Evolutionary conservation across 2,888 invertebrate genomes (phyloP).

Genomic region (Nomada fucata): DNA sequence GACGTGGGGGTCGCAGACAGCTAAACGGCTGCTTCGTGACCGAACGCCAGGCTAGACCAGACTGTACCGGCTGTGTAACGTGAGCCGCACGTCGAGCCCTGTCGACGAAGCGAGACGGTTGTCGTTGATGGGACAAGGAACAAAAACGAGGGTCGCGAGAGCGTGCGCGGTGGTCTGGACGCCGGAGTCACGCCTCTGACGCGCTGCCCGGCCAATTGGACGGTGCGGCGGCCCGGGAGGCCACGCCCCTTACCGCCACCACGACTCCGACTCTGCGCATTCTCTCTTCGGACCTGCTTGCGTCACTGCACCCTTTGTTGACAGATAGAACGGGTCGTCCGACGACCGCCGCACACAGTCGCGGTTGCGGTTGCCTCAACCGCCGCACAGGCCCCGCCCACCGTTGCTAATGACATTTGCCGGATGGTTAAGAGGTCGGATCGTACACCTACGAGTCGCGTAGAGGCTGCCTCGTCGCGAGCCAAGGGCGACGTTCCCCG

Average conservation of each 20-base stretch:
- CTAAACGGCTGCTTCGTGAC: constrained; percentile 66
- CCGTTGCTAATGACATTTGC: constrained; percentile 56
- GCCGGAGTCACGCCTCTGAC: constrained; percentile 51
- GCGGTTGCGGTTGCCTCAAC: constrained; percentile 27
- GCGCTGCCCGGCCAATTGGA: constrained; percentile 54
- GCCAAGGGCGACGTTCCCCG: constrained; percentile 65
- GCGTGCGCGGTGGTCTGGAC: constrained; percentile 60
- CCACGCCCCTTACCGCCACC: constrained; percentile 50
- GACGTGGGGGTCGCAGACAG: constrained; percentile 58
- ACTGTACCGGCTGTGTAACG: constrained; percentile 68
- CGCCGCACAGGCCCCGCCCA: constrained; percentile 62
- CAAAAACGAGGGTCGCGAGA: constrained; percentile 56
- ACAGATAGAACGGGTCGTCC: constrained; percentile 18
- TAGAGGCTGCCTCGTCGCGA: constrained; percentile 49
- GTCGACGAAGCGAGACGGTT: constrained; percentile 44
- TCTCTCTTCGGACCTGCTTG: constrained; percentile 37
- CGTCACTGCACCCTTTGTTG: constrained; percentile 54
- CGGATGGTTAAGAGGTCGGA: constrained; percentile 54
- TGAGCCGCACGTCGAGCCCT: constrained; percentile 45
- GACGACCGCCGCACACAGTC: constrained; percentile 23
- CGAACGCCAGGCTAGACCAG: constrained; percentile 72
- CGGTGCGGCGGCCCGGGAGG: constrained; percentile 4
- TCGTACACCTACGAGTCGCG: constrained; percentile 47
- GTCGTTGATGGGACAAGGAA: constrained; percentile 44
- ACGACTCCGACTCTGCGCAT: constrained; percentile 42